phyloP scores from a whole-genome alignment of 2,888 invertebrate genomes.

The Eurois occulta region DNA sequence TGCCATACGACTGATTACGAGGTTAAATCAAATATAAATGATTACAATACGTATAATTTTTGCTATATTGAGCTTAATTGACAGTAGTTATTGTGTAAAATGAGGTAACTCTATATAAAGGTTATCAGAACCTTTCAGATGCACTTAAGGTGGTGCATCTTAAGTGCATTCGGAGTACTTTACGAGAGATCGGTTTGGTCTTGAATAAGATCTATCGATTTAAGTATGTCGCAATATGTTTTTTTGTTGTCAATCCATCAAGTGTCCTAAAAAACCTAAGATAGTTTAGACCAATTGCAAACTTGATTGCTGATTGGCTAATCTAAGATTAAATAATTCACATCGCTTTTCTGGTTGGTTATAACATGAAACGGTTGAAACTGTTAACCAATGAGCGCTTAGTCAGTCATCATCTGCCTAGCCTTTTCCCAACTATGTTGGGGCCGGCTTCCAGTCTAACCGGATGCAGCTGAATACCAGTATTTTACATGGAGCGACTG shows the following conservation, averaged over 20 bases:
- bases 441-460: no score
- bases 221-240: no score
- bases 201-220: no score
- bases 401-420: no score
- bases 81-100: background rate
- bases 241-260: background rate
- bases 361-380: background rate
- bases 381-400: background rate
- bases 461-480: no score
- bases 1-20: slow-evolving; percentile 1
- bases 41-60: background rate
- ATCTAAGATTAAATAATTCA: background rate
- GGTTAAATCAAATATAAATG: slow-evolving; percentile 11
- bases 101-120: slow-evolving; percentile 1
- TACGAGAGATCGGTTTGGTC: background rate
- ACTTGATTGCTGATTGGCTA: background rate
- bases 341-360: background rate
- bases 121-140: slow-evolving; percentile 12
- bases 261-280: background rate
- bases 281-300: background rate
- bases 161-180: no score
- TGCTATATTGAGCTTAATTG: slow-evolving; percentile 1
- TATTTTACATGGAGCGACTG: no score
- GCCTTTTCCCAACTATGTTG: no score
- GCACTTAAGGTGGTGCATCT: background rate